Percentiles rank a stretch among this genome's conserved stretches.
phyloP scores from a whole-genome alignment of 2,888 invertebrate genomes.

The Carabus problematicus region DNA sequence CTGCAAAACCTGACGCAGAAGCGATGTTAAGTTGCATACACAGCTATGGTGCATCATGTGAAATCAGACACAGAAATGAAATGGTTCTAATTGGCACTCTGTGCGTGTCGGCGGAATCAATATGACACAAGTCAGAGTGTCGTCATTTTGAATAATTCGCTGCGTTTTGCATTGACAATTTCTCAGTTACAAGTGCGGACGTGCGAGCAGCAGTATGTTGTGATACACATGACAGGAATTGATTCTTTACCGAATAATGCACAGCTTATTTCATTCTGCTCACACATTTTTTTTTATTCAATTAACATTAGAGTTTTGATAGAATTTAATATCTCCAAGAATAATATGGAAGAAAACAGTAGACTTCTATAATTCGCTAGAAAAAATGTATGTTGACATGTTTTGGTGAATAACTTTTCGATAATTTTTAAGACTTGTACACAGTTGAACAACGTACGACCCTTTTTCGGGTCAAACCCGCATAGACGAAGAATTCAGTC shows the following conservation, averaged over 20 bases:
- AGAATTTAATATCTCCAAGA: no score
- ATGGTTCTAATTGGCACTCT: constrained; percentile 54
- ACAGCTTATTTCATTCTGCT: neutral
- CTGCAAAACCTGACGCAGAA: no score
- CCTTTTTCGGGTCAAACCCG: constrained; percentile 11
- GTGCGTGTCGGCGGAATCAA: constrained; percentile 41
- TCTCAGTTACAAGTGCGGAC: constrained; percentile 20
- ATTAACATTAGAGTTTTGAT: no score
- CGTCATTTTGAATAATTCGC: constrained; percentile 22
- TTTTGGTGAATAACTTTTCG: no score
- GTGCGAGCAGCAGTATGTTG: neutral
- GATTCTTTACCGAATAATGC: neutral
- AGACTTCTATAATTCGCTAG: no score
- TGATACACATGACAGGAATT: neutral
- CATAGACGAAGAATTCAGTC: neutral
- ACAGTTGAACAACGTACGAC: neutral
- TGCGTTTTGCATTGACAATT: constrained; percentile 30
- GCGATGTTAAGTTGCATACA: neutral
- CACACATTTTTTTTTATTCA: neutral
- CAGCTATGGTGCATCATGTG: neutral
- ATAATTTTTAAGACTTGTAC: no score
- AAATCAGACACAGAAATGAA: constrained; percentile 45
- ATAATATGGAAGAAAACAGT: no score
- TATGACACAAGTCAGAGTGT: constrained; percentile 28
- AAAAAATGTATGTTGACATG: no score